Evolutionary conservation across 2,113 vertebrate genomes (phyloP), one percentile per base, ranked within the genome.

Genomic region (Psephotus haematonotus): DNA sequence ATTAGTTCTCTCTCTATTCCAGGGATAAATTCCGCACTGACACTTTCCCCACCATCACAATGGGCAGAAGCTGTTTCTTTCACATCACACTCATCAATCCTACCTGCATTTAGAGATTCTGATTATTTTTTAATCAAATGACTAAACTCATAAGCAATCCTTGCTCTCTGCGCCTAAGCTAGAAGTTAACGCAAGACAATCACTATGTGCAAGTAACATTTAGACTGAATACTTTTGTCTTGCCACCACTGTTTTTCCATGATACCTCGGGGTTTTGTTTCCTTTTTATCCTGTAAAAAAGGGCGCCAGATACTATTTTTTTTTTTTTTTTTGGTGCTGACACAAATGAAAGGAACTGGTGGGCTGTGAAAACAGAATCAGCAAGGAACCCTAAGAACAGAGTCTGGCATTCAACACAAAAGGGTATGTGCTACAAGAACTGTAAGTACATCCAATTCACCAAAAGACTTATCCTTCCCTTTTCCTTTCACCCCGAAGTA

Each of bases 71-170:
- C 17, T 4, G 4, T 1, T 25, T 17, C 25, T 25, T 11, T 9
- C 24, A 0, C 29, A 2, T 20, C 46, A 44, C 14, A 1, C 13
- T 69, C 28, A 11, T 5, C 43, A n/a, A 0, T 14, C 13, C 12
- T 16, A 8, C 8, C 11, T 18, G 13, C 23, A 57, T 52, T 35
- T 33, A 14, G 5, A 60, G 35, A 27, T 59, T 49, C 52, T 50
- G 50, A 25, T 18, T 43, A 2, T 12, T 39, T 75, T 83, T 85
- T 70, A n/a, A 55, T 47, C 50, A 80, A 85, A 77, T 37, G 6
- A 16, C 25, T 68, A 57, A 78, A 57, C 15, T 88, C 33, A 8
- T 49, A 74, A 70, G 7, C 6, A 27, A 17, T 46, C 28, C 29
- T 76, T 14, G 13, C 13, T n/a, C 13, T 62, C 28, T 64, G 37